Evolutionary conservation across 2,888 invertebrate species (phyloP), one percentile per base, ranked within the genome.

Genomic region (Sepiola atlantica): DNA sequence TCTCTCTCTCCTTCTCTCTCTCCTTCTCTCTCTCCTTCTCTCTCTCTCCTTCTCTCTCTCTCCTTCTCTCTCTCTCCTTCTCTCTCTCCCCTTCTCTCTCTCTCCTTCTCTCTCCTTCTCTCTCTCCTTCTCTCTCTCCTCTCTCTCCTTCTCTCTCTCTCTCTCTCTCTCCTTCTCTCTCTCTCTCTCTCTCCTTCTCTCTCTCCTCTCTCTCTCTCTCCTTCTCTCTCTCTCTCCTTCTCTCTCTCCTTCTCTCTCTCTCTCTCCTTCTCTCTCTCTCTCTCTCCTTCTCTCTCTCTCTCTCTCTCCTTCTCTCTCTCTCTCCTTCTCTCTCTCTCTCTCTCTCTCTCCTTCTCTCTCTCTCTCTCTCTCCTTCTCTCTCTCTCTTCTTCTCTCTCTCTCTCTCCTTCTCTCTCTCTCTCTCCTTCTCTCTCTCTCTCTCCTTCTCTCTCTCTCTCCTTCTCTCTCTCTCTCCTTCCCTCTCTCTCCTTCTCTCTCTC

Each of bases 1-100:
- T n/a, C 77, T 77, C 77, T 77, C 77, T 77, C n/a, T 77, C 77
- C 8, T 10, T 77, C 77, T 77, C 77, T 77, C 77, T 77, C 77
- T 77, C 77, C n/a, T n/a, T n/a, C 77, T 77, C 77, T 77, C 77
- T 77, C n/a, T 77, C 77, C 8, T 10, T 77, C 77, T 77, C 77
- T 77, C 77, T 77, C 77, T 77, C 77, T 77, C 77, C n/a, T n/a
- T n/a, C n/a, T n/a, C 77, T 77, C 77, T 77, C 77, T 77, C n/a
- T 77, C 77, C 8, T 10, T 77, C 77, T 77, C 77, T 77, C 77
- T 77, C 77, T 77, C 77, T 77, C 77, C n/a, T 8, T 77, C 77
- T 77, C 77, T 77, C n/a, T 77, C 77, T 77, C n/a, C n/a, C n/a
- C n/a, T 10, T 77, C 77, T 77, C 77, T 77, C 77, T 77, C 77